Conservation (phyloP, 2,888 invertebrate species). For the Noctua comes region DNA sequence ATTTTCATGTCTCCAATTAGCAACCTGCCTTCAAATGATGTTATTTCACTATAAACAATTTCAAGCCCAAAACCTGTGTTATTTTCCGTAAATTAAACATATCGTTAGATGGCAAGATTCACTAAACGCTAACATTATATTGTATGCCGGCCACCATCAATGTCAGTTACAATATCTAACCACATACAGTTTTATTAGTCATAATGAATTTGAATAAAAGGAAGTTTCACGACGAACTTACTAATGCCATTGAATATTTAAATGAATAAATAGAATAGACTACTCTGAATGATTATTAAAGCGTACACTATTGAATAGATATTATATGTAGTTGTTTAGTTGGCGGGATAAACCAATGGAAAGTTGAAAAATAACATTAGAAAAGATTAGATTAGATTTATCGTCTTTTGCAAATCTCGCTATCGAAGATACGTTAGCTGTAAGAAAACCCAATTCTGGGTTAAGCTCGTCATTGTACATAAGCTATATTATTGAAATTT, state of each 20-base stretch:
- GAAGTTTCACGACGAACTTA: constrained; percentile 57
- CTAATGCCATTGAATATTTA: constrained; percentile 46
- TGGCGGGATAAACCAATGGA: constrained; percentile 27
- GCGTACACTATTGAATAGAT: constrained; percentile 50
- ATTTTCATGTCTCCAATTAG: neutral
- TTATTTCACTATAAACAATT: constrained; percentile 32
- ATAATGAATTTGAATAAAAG: constrained; percentile 58
- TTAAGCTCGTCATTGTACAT: too few relatives aligned
- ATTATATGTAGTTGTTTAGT: constrained; percentile 45
- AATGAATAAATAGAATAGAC: constrained; percentile 43
- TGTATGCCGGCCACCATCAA: constrained; percentile 67
- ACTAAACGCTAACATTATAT: constrained; percentile 89
- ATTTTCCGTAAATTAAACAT: constrained; percentile 81
- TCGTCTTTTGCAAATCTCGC: too few relatives aligned
- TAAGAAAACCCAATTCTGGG: too few relatives aligned
- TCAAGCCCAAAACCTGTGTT: constrained; percentile 72
- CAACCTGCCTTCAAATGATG: constrained; percentile 2
- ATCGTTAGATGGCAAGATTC: constrained; percentile 87
- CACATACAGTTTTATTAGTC: constrained; percentile 55
- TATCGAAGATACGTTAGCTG: too few relatives aligned
- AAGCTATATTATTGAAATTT: too few relatives aligned
- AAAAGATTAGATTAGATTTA: too few relatives aligned
- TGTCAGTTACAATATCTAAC: constrained; percentile 62
- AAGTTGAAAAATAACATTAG: neutral
- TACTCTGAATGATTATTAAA: constrained; percentile 40